Evolutionary conservation across 2,888 invertebrate species (phyloP).

Genomic region (Blomia tropicalis): DNA sequence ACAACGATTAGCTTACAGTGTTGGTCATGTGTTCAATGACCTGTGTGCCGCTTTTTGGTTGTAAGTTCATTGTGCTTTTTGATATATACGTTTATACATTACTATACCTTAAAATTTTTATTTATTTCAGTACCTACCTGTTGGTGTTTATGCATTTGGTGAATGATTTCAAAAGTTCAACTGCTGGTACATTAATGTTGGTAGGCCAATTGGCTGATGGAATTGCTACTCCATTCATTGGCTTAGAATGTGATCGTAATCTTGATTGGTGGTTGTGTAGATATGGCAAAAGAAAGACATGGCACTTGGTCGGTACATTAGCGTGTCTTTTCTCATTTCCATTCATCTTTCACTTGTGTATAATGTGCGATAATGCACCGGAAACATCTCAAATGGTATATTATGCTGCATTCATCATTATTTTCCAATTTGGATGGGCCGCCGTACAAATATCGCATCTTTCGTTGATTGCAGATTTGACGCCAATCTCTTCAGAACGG

Average conservation of each 20-base stretch:
- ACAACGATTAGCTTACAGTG: slow-evolving; percentile 45
- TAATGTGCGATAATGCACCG: slow-evolving; percentile 46
- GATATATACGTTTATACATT: slow-evolving; percentile 33
- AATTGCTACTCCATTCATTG: slow-evolving; percentile 69
- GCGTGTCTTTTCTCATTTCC: slow-evolving; percentile 65
- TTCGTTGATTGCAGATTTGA: slow-evolving; percentile 65
- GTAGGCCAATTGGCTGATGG: slow-evolving; percentile 58
- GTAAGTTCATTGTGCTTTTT: too few relatives aligned
- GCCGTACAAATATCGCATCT: slow-evolving; percentile 76
- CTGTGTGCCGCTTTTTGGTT: slow-evolving; percentile 88
- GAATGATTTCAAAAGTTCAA: slow-evolving; percentile 23
- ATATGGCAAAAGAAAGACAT: slow-evolving; percentile 40
- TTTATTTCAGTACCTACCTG: slow-evolving; percentile 20
- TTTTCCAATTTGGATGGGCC: slow-evolving; percentile 89
- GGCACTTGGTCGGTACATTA: slow-evolving; percentile 45
- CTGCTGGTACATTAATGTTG: slow-evolving; percentile 31
- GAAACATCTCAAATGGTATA: slow-evolving; percentile 56
- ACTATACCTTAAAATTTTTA: neutral
- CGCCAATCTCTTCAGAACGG: slow-evolving; percentile 54
- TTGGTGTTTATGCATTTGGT: slow-evolving; percentile 29
- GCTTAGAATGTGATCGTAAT: slow-evolving; percentile 60
- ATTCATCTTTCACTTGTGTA: slow-evolving; percentile 64
- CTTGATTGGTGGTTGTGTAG: slow-evolving; percentile 36
- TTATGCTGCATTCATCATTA: slow-evolving; percentile 55
- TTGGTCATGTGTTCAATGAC: slow-evolving; percentile 81